These are phyloP conservation scores for Pygoscelis adeliae DNA, from an alignment of 2,113 vertebrate species.

Conservation along the genomic window DNA sequence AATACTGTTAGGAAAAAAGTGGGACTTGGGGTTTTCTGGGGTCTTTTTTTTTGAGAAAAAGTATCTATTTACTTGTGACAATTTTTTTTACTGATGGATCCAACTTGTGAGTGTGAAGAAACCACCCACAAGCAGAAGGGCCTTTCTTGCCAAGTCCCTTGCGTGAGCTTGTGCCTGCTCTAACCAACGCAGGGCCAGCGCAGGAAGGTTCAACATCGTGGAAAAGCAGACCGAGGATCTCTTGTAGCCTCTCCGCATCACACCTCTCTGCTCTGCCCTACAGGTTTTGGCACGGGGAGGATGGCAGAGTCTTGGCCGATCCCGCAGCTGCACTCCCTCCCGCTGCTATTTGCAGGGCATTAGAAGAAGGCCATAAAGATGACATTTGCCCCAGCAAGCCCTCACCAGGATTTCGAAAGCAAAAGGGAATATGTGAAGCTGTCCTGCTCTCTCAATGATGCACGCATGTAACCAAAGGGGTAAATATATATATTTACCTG, in stretches of 20 bases:
- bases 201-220: accelerated
- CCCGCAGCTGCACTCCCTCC: neutral
- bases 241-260: neutral
- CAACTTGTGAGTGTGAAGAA: neutral
- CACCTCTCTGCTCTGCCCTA: neutral
- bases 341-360: neutral
- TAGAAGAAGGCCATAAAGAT: neutral
- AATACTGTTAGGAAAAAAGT: neutral
- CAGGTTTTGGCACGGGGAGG: accelerated
- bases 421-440: neutral
- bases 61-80: neutral
- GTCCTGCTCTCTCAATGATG: neutral
- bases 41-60: neutral
- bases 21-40: neutral
- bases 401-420: neutral
- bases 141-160: neutral
- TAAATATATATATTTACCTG: neutral
- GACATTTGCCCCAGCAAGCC: neutral
- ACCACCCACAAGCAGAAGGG: neutral
- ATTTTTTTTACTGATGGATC: neutral
- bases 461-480: neutral
- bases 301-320: neutral
- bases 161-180: neutral
- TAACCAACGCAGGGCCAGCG: neutral
- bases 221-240: neutral